Evolutionary conservation across 2,888 invertebrate genomes (phyloP), one percentile per base, ranked within the genome.

Genomic region (Protodeltote pygarga): DNA sequence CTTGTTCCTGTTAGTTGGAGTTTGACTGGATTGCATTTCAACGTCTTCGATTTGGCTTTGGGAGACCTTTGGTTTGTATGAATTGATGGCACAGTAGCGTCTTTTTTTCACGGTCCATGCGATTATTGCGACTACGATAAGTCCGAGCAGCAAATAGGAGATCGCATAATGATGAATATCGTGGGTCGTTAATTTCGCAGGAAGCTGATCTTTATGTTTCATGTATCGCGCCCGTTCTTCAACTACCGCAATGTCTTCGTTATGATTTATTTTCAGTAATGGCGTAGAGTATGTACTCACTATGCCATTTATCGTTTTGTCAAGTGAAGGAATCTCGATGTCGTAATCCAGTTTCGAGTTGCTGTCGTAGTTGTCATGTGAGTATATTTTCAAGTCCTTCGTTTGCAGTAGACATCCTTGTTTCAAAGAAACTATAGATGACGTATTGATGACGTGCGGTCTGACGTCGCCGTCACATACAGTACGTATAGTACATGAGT

Each of bases 361-460:
- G 8, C 24, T 35, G 16, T 42, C 3, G 29, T 44, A 44, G n/a
- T 35, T 5, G n/a, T 44, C 35, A 16, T 24, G 35, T 21, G 29
- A 15, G 11, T 28, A 17, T n/a, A 42, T 42, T 15, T 16, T 35
- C 8, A 44, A 10, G 6, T 34, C 35, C 9, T 29, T 17, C 2
- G 35, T 21, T 13, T 44, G 42, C 5, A 44, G 15, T n/a, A 44
- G 5, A 21, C 29, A 42, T 17, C 42, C 42, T 34, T 42, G 42
- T 13, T 13, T 23, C 15, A 42, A 4, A 1, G 28, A 17, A 1
- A 40, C 24, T 11, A 35, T 15, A 11, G 29, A 21, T 3, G 42
- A 34, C 6, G 21, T 15, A 5, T 11, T 33, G 13, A 33, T 41
- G 16, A 23, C 20, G 6, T 27, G 17, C 10, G 25, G 17, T 17